Percentiles rank a stretch among this genome's conserved stretches.
Evolutionary conservation across 2,888 invertebrate species (phyloP).

Genomic region (Drosophila mimica): DNA sequence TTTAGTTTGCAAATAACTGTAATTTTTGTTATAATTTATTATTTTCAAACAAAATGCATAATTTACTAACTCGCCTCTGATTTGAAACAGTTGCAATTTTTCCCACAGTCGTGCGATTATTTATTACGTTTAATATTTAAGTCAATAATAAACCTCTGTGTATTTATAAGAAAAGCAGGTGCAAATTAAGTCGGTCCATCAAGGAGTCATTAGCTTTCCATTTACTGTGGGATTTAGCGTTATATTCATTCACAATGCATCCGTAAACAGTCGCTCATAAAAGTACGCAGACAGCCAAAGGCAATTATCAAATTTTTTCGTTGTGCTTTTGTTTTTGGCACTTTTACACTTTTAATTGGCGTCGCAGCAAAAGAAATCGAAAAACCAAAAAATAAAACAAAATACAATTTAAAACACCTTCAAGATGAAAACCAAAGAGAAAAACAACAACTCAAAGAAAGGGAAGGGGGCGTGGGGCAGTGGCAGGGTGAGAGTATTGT

Average conservation of each 20-base stretch:
- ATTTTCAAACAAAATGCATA: background rate
- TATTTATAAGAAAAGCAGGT: background rate
- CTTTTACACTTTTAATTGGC: conserved; percentile 41
- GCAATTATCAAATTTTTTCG: conserved; percentile 37
- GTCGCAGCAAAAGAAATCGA: conserved; percentile 25
- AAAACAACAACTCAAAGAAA: conserved; percentile 30
- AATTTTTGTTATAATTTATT: background rate
- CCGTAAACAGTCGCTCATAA: conserved; percentile 37
- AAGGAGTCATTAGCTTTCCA: background rate
- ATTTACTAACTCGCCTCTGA: background rate
- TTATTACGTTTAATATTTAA: background rate
- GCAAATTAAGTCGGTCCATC: background rate
- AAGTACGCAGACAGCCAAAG: conserved; percentile 11
- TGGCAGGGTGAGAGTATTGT: conserved; percentile 4
- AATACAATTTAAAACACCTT: conserved; percentile 25
- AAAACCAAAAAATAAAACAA: conserved; percentile 21
- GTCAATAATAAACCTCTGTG: background rate
- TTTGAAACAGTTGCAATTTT: background rate
- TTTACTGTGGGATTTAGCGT: background rate
- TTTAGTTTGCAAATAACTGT: background rate
- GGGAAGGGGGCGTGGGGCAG: background rate
- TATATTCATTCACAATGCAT: background rate
- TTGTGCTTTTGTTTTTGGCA: conserved; percentile 4
- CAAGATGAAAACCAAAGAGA: conserved; percentile 49
- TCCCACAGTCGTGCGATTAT: background rate